Evolutionary conservation across 2,888 invertebrate genomes (phyloP).

Genomic region (Scelioninae gen. 1): DNA sequence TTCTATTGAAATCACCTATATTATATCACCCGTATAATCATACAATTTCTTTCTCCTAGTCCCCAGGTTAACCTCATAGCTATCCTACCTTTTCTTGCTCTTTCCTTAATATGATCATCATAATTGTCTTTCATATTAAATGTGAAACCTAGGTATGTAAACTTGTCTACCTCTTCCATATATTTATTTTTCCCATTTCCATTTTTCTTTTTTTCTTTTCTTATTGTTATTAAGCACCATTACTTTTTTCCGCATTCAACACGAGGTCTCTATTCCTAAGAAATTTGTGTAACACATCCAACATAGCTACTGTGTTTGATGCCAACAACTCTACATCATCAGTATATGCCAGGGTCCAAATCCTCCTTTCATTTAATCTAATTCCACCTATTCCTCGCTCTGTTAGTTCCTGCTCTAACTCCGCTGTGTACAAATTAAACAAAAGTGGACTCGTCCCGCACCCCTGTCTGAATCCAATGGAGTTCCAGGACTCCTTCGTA

Average conservation of each 20-base stretch:
- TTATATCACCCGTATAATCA: too few species aligned
- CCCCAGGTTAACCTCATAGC: not conserved
- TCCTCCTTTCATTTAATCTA: not conserved
- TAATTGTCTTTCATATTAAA: not conserved
- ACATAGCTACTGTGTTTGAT: not conserved
- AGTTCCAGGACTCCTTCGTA: not conserved
- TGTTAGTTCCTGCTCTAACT: not conserved
- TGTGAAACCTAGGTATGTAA: not conserved
- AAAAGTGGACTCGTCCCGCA: not conserved
- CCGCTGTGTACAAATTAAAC: not conserved
- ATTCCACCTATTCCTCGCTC: not conserved
- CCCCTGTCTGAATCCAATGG: not conserved
- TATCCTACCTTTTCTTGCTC: not conserved
- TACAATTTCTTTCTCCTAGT: not conserved
- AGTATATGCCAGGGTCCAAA: not conserved
- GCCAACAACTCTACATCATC: not conserved
- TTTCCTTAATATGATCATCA: not conserved
- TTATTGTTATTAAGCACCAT: not conserved
- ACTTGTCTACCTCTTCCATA: not conserved
- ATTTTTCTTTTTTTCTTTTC: not conserved
- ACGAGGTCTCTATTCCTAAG: not conserved
- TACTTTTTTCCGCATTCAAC: not conserved
- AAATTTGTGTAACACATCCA: not conserved
- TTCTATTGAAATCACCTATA: not conserved
- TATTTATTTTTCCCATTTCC: not conserved